Base-by-base conservation (phyloP, 2,113 vertebrate species). In the Rhinogobius similis region DNA sequence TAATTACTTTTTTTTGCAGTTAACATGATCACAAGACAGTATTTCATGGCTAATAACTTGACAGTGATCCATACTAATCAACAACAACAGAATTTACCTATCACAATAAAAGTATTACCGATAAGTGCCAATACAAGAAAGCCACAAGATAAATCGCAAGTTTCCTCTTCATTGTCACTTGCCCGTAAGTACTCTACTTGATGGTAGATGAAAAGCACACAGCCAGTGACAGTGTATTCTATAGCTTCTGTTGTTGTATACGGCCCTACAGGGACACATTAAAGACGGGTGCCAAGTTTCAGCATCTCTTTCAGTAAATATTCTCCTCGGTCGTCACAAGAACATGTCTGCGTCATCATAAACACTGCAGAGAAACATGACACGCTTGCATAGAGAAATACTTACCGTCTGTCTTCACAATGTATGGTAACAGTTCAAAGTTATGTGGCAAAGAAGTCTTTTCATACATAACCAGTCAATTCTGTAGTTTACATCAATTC, bases 261-360 rank as follows among this genome's bases (percentile, higher is more conserved):
- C 4, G 52, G 79, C 56, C 53, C 81, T 76, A 23, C 21, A 69
- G 81, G 77, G 69, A 75, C 32, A 5, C 6, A 59, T 72, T 70
- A 65, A 65, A 27, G 68, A 67, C 67, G 10, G 2, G 68, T 48
- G 75, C 70, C 56, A 16, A 68, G 70, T 83, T 79, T 67, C 81
- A 65, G 38, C 48, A 75, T 67, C 70, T 68, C 71, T 75, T 52
- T 66, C 23, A 66, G 39, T 18, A 41, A 46, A 55, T 65, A 64
- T 59, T 59, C 53, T 72, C 70, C 39, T 48, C 64, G 23, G 65
- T 20, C 27, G n/a, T 16, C 71, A 74, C 44, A 63, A 76, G 72
- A 48, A 26, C 46, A 2, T 10, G 21, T 18, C 21, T 48, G 52
- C 43, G n/a, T 73, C 68, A 62, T 39, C 67, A 18, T 56, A 27